Evolutionary conservation across 1,140 invertebrate genomes (phyloP).

Genomic region (Caenorhabditis brenneri): DNA sequence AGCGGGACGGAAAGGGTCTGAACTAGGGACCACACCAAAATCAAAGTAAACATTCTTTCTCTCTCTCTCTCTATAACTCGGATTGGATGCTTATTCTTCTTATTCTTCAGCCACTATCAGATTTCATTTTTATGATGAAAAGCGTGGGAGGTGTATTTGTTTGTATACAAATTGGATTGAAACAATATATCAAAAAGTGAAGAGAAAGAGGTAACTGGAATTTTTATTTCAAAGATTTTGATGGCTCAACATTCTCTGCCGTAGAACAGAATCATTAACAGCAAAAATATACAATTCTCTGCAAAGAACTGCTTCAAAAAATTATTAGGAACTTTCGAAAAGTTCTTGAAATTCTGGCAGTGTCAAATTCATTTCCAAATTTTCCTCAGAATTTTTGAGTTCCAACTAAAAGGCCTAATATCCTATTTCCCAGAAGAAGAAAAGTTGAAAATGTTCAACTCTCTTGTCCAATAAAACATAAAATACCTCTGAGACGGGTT

Average conservation of each 20-base stretch:
- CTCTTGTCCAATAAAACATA: constrained; percentile 2
- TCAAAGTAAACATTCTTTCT: constrained; percentile 28
- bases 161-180: constrained; percentile 32
- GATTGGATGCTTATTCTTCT: too few relatives aligned
- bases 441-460: not conserved
- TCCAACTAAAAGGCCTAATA: not conserved
- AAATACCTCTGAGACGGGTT: not conserved
- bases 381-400: too few relatives aligned
- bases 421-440: not conserved
- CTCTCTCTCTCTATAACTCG: constrained; percentile 16
- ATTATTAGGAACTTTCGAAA: too few relatives aligned
- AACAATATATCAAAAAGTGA: too few relatives aligned
- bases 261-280: too few relatives aligned
- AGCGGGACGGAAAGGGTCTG: not conserved
- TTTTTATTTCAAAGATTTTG: too few relatives aligned
- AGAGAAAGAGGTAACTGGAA: not conserved
- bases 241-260: too few relatives aligned
- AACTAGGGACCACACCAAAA: constrained; percentile 28
- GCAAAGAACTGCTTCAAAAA: too few relatives aligned
- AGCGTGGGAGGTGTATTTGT: constrained; percentile 36
- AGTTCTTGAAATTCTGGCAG: too few relatives aligned
- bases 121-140: constrained; percentile 35
- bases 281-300: too few relatives aligned
- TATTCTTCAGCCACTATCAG: not conserved
- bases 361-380: too few relatives aligned